Evolutionary conservation across 2,797 vertebrate species (phyloP).

Genomic region (Hephaestus fuliginosus): DNA sequence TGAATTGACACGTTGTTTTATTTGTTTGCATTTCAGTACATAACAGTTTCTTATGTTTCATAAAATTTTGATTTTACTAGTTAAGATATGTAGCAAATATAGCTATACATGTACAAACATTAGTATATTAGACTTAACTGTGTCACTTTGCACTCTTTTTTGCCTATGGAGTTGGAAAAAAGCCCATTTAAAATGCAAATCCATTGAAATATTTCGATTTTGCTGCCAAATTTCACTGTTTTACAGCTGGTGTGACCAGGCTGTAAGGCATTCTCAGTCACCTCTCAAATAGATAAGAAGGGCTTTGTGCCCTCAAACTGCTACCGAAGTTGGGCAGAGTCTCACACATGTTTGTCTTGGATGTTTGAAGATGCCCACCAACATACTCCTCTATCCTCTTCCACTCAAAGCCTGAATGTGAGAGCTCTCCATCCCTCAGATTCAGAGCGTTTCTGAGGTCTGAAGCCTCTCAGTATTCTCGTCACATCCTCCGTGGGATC

Average conservation of each 20-base stretch:
- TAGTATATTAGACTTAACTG: too few species aligned
- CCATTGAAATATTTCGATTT: background rate
- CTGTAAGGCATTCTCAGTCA: background rate
- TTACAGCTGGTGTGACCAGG: background rate
- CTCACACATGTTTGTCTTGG: background rate
- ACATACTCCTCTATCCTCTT: background rate
- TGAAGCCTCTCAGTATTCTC: slow-evolving; percentile 23
- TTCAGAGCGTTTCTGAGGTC: background rate
- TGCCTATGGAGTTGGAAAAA: background rate
- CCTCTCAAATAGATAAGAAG: background rate
- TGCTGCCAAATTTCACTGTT: background rate
- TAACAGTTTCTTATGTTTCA: too few species aligned
- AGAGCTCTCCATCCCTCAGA: background rate
- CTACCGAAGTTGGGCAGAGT: background rate
- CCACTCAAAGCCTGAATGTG: background rate
- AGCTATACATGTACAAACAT: too few species aligned
- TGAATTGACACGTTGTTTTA: too few species aligned
- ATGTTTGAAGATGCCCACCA: background rate
- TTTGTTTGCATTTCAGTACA: too few species aligned
- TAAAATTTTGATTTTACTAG: too few species aligned
- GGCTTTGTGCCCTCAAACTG: background rate
- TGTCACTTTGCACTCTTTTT: background rate
- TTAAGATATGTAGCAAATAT: too few species aligned
- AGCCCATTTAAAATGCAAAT: background rate
- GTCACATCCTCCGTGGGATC: slow-evolving; percentile 11